These are phyloP conservation scores for Aix galericulata DNA, from an alignment of 2,113 vertebrate genomes.

Conservation along the genomic window DNA sequence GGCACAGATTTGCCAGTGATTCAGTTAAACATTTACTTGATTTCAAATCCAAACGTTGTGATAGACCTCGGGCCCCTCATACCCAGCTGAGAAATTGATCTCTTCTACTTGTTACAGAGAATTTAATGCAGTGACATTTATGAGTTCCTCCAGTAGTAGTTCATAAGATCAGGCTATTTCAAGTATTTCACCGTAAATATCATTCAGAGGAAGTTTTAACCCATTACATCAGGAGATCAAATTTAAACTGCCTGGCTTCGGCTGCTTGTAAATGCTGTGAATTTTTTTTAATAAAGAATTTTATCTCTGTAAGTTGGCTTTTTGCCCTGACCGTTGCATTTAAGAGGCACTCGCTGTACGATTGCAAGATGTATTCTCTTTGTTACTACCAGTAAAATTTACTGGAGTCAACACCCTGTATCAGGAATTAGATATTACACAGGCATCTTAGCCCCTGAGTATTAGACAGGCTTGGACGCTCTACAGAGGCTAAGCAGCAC, in stretches of 20 bases:
- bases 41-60: not conserved
- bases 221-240: not conserved
- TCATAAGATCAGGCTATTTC: not conserved
- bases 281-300: not conserved
- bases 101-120: not conserved
- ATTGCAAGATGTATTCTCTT: not conserved
- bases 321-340: not conserved
- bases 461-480: not conserved
- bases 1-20: not conserved
- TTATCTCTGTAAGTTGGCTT: not conserved
- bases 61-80: not conserved
- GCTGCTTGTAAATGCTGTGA: not conserved
- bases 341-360: not conserved
- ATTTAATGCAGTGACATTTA: slow-evolving; percentile 6
- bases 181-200: slow-evolving; percentile 10
- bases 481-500: not conserved
- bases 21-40: not conserved
- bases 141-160: not conserved
- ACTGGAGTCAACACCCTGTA: not conserved
- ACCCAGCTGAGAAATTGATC: not conserved
- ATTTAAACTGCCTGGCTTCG: not conserved
- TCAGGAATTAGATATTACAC: not conserved
- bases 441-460: not conserved
- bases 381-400: not conserved
- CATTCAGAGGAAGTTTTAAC: slow-evolving; percentile 1